phyloP scores from a whole-genome alignment of 2,797 vertebrate genomes.

The Mormyrops boulengeri region DNA sequence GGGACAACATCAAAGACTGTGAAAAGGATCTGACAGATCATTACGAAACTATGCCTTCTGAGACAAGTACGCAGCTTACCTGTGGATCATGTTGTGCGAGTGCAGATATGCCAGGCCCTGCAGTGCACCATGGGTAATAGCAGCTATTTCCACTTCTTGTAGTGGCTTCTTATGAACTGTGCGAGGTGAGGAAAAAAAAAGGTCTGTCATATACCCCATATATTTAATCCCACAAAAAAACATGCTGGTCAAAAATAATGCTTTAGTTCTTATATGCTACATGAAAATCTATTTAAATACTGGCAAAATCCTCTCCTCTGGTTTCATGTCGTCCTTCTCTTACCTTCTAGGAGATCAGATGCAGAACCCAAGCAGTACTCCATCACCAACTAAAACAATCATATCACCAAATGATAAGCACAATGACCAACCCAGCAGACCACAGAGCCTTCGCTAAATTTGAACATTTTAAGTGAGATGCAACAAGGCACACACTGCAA shows the following conservation, averaged over 20 bases:
- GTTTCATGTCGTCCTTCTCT: conserved; percentile 32
- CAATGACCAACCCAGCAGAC: background rate
- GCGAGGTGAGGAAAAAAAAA: conserved; percentile 19
- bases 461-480: background rate
- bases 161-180: conserved; percentile 88
- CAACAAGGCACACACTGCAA: background rate
- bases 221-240: background rate
- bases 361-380: conserved; percentile 91
- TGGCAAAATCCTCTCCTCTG: background rate
- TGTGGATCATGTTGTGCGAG: conserved; percentile 93
- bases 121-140: conserved; percentile 84
- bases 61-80: conserved; percentile 49
- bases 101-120: conserved; percentile 88
- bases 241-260: background rate
- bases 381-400: conserved; percentile 77
- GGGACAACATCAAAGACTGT: background rate
- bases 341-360: conserved; percentile 88
- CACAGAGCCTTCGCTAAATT: background rate
- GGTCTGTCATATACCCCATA: background rate
- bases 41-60: background rate
- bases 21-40: background rate
- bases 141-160: conserved; percentile 88
- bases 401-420: conserved; percentile 21
- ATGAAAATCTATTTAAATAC: background rate
- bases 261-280: background rate